phyloP scores from a whole-genome alignment of 23 tunicate genomes.

The Trididemnum miniatum region DNA sequence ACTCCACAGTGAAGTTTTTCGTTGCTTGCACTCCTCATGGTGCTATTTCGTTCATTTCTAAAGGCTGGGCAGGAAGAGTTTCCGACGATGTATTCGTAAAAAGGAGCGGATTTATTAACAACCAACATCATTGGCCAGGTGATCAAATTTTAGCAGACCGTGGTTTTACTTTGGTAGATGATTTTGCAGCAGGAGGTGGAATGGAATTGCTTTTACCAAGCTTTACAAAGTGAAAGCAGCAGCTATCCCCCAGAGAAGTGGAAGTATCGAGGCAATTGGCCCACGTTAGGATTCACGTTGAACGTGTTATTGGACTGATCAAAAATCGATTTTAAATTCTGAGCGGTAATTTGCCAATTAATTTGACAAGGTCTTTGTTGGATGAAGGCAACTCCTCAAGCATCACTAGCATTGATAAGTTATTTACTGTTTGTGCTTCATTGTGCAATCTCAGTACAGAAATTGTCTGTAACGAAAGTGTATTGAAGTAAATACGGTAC shows the following conservation, averaged over 20 bases:
- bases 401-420: constrained; percentile 10
- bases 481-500: too few relatives aligned
- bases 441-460: not conserved
- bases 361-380: not conserved
- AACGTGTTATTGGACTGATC: constrained; percentile 28
- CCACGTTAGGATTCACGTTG: constrained; percentile 25
- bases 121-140: constrained; percentile 1
- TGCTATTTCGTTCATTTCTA: constrained; percentile 5
- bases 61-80: constrained; percentile 39
- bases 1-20: constrained; percentile 27
- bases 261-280: constrained; percentile 21
- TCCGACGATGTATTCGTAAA: not conserved
- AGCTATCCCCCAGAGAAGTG: constrained; percentile 14
- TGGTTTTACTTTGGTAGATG: constrained; percentile 31
- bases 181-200: not conserved
- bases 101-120: not conserved
- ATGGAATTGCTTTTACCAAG: not conserved
- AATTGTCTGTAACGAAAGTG: constrained; percentile 5
- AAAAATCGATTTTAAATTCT: constrained; percentile 7
- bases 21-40: constrained; percentile 22
- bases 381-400: not conserved
- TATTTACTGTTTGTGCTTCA: not conserved
- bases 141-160: constrained; percentile 32
- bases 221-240: constrained; percentile 25
- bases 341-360: constrained; percentile 5